Base-by-base conservation (phyloP, 2,797 vertebrate genomes). In the Cephalopachus bancanus region DNA sequence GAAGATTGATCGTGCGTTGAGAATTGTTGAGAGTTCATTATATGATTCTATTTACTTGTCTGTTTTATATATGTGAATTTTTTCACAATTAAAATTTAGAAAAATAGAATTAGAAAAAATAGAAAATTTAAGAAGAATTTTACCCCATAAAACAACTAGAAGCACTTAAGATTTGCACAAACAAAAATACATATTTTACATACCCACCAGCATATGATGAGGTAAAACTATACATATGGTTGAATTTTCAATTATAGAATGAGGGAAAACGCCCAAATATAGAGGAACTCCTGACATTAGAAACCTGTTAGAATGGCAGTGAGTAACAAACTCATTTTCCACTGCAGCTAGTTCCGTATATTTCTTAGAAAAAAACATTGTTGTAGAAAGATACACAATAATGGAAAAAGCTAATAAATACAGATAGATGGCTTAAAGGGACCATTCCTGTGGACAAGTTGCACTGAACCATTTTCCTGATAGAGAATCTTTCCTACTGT, bases 101-200 rank as follows among this genome's bases (percentile, higher is more conserved):
- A 96, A 75, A 91, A 71, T 49, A 93, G 49, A 85, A 90, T 75
- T 75, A 69, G 64, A n/a, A 71, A n/a, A n/a, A n/a, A n/a, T 37
- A 37, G 37, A 37, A 89, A 76, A 95, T 57, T 93, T 85, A 80
- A 92, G 24, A 76, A 93, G 37, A 67, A 26, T 59, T 7, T 76
- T 37, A 85, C 71, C 88, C 83, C 62, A 78, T 86, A 84, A 60
- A 96, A 92, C 89, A 92, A 93, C 62, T 97, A 98, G 33, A 81
- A 96, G 93, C 37, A 93, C 62, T 95, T 84, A 83, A 84, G 7
- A 53, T 15, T 3, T 59, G 6, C 60, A 89, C 60, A 78, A 81
- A 87, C 4, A 89, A 93, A 93, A 86, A 79, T 57, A 83, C 37
- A 76, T 17, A 83, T 37, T 83, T 55, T 75, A 74, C 12, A 51